Conservation (phyloP, 2,888 invertebrate species). For the Heteromyza rotundicornis region DNA sequence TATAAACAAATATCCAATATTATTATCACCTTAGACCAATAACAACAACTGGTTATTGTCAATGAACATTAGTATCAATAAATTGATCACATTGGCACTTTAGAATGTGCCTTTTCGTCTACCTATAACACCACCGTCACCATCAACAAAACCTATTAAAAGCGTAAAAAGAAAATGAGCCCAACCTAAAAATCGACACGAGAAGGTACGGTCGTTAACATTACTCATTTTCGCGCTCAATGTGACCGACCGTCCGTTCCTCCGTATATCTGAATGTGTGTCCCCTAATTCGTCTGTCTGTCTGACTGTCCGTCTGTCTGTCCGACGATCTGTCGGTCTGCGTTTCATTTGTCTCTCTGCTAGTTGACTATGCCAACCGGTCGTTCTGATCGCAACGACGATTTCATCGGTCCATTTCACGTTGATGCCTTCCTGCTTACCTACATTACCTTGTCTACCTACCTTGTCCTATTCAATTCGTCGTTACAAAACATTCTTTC, state of each 20-base stretch:
- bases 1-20: slow-evolving; percentile 19
- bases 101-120: background rate
- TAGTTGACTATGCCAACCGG: too few species aligned
- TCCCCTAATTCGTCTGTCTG: too few species aligned
- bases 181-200: slow-evolving; percentile 4
- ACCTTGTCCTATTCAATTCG: too few species aligned
- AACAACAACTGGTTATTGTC: slow-evolving; percentile 18
- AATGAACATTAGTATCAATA: slow-evolving; percentile 35
- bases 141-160: slow-evolving; percentile 3
- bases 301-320: too few species aligned
- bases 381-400: too few species aligned
- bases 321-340: too few species aligned
- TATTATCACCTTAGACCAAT: slow-evolving; percentile 12
- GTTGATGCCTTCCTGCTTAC: too few species aligned
- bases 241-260: background rate
- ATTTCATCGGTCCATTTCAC: too few species aligned
- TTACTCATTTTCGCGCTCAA: background rate
- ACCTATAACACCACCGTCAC: background rate
- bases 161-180: slow-evolving; percentile 13
- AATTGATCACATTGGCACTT: slow-evolving; percentile 34
- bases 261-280: too few species aligned
- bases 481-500: too few species aligned
- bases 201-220: slow-evolving; percentile 1
- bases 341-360: too few species aligned
- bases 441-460: too few species aligned